A percentile compares a stretch with the other conserved stretches of the same genome.
Conservation (phyloP, 2,797 vertebrate genomes). For the Chelon auratus region DNA sequence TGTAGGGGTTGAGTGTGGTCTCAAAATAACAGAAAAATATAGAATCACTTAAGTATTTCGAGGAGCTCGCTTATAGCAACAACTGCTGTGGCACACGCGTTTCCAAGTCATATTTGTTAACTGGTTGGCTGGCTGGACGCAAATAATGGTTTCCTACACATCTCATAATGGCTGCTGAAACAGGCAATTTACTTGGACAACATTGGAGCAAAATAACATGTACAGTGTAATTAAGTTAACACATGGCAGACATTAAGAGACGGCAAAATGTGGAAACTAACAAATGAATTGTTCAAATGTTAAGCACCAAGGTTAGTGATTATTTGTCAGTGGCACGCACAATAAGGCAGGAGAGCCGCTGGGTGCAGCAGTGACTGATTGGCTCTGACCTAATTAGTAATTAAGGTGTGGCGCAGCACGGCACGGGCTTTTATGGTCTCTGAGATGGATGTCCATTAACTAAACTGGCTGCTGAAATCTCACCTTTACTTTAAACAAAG, state of each 20-base stretch:
- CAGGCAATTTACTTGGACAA: no score
- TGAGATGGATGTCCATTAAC: background rate
- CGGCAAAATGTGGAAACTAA: background rate
- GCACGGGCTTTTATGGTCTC: background rate
- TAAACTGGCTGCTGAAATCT: background rate
- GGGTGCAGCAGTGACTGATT: conserved; percentile 5
- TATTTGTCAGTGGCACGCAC: background rate
- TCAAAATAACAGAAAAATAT: background rate
- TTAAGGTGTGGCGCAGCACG: conserved; percentile 4
- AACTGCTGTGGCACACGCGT: background rate
- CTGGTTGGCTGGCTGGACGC: no score
- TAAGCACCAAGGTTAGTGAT: background rate
- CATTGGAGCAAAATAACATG: no score
- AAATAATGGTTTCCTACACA: no score
- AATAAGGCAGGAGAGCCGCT: conserved; percentile 1
- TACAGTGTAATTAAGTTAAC: no score
- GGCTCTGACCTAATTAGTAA: conserved; percentile 27
- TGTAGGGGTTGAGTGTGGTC: background rate
- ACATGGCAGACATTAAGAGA: no score
- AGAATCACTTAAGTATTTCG: background rate
- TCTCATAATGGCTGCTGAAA: no score
- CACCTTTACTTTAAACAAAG: conserved; percentile 6
- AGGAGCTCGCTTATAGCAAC: background rate
- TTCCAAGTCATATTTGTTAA: background rate
- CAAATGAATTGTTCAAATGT: background rate